Evolutionary conservation across 1,140 invertebrate species (phyloP).

Genomic region (Scaptomyza montana): DNA sequence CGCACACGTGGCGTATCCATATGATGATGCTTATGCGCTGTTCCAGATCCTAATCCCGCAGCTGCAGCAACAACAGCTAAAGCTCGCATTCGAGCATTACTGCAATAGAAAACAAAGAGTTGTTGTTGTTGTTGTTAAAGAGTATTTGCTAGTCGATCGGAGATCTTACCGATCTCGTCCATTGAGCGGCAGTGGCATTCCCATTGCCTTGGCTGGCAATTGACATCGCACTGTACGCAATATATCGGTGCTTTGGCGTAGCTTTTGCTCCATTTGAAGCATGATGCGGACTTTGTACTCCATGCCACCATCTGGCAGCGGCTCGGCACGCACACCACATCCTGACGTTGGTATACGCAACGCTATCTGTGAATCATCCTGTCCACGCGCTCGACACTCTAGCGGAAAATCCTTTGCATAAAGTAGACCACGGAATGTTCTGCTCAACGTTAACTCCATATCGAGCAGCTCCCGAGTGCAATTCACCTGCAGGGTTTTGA

Average conservation of each 20-base stretch:
- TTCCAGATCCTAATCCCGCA: slow-evolving; percentile 14
- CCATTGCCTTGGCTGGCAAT: slow-evolving; percentile 78
- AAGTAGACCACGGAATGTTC: slow-evolving; percentile 88
- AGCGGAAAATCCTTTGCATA: slow-evolving; percentile 89
- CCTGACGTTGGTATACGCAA: slow-evolving; percentile 88
- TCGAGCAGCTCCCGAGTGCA: slow-evolving; percentile 86
- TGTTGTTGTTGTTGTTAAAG: background rate
- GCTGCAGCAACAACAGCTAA: slow-evolving; percentile 44
- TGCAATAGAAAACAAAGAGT: slow-evolving; percentile 22
- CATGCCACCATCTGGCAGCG: slow-evolving; percentile 84
- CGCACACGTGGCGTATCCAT: slow-evolving; percentile 82
- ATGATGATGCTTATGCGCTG: slow-evolving; percentile 18
- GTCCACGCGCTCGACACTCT: slow-evolving; percentile 86
- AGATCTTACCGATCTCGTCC: slow-evolving; percentile 56
- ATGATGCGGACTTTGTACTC: slow-evolving; percentile 87
- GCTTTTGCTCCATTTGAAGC: slow-evolving; percentile 88
- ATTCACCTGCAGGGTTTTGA: slow-evolving; percentile 67
- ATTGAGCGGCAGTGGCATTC: slow-evolving; percentile 60
- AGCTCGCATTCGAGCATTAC: slow-evolving; percentile 81
- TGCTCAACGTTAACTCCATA: slow-evolving; percentile 85
- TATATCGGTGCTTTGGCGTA: slow-evolving; percentile 89
- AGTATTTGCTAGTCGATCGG: too few relatives aligned
- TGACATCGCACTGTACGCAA: slow-evolving; percentile 86
- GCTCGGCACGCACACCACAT: slow-evolving; percentile 87
- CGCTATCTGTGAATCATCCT: slow-evolving; percentile 83